Percentiles rank a stretch among this genome's conserved stretches.
Evolutionary conservation across 2,113 vertebrate species (phyloP).

Genomic region (Phainopepla nitens): DNA sequence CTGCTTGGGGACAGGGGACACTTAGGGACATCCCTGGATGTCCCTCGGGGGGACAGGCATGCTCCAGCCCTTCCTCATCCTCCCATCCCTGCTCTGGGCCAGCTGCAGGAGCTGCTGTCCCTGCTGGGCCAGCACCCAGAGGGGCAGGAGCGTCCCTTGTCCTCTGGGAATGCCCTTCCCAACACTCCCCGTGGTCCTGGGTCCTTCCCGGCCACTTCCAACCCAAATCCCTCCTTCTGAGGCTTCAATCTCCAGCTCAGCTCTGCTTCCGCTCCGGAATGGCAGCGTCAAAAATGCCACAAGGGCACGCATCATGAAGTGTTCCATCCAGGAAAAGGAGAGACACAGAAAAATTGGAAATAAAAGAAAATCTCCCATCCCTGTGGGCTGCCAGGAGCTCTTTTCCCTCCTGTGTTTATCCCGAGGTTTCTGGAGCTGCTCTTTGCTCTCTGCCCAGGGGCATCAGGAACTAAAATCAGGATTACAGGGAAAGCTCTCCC

Average conservation of each 20-base stretch:
- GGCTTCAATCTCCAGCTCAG: not conserved
- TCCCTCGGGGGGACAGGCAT: no score
- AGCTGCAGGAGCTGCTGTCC: no score
- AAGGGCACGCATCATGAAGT: rapidly evolving
- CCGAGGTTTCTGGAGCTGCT: not conserved
- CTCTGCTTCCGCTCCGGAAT: not conserved
- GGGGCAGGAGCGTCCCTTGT: no score
- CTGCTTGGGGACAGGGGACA: no score
- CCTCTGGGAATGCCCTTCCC: not conserved
- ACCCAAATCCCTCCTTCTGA: not conserved
- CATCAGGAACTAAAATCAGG: not conserved
- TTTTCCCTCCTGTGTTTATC: not conserved
- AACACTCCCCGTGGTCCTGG: rapidly evolving
- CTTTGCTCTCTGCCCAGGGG: not conserved
- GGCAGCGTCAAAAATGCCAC: not conserved
- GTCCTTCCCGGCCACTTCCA: not conserved
- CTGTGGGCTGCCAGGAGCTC: not conserved
- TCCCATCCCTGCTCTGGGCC: not conserved
- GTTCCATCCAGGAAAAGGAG: not conserved
- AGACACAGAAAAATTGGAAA: rapidly evolving
- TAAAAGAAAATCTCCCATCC: not conserved
- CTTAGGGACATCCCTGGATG: no score
- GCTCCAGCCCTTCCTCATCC: not conserved
- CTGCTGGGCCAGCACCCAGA: not conserved
- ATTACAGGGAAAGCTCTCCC: not conserved